Conservation (phyloP, 2,797 vertebrate species). For the Anabacerthia variegaticeps region DNA sequence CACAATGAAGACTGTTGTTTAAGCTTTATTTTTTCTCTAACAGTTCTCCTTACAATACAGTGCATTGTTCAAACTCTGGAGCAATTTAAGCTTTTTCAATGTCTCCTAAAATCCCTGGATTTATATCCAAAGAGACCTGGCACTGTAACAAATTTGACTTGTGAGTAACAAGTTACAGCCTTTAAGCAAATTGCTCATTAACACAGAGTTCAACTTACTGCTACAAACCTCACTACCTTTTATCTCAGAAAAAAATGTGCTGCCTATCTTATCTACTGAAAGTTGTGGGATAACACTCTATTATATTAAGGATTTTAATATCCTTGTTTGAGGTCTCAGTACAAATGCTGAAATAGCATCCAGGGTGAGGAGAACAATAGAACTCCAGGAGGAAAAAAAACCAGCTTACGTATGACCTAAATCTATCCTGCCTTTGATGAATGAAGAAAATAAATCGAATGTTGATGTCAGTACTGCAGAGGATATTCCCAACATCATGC, state of each 20-base stretch:
- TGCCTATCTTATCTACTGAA: not conserved
- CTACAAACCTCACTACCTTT: conserved; percentile 30
- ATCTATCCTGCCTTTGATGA: conserved; percentile 33
- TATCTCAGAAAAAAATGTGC: not conserved
- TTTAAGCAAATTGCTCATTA: conserved; percentile 72
- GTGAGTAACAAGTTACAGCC: conserved; percentile 67
- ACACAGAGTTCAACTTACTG: conserved; percentile 23
- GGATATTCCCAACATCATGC: conserved; percentile 4
- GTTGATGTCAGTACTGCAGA: conserved; percentile 20
- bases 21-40: conserved; percentile 36
- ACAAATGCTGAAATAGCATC: conserved; percentile 15
- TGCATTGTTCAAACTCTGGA: conserved; percentile 57
- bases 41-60: conserved; percentile 57
- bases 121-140: conserved; percentile 71
- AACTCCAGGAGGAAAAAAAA: not conserved
- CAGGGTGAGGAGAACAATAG: not conserved
- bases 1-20: conserved; percentile 62
- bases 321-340: conserved; percentile 18
- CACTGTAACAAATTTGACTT: conserved; percentile 66
- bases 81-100: conserved; percentile 67
- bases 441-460: conserved; percentile 3
- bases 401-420: not conserved
- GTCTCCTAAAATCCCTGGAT: conserved; percentile 72
- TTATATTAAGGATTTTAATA: not conserved
- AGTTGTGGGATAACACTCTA: not conserved